Conservation (phyloP, 2,113 vertebrate genomes). For the Machaerirhynchus nigripectus region DNA sequence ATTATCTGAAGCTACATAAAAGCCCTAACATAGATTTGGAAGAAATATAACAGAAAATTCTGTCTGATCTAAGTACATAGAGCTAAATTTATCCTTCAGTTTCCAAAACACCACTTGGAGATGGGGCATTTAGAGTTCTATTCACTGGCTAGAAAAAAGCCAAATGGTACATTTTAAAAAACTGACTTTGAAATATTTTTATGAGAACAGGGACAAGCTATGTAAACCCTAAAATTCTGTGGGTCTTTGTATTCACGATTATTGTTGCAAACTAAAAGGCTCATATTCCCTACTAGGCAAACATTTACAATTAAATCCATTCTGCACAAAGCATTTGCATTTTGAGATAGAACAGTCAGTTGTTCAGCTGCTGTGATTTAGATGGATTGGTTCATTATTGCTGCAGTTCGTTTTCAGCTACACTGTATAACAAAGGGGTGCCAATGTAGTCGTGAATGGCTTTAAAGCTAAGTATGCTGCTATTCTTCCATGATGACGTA, state of each 20-base stretch:
- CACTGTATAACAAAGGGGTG: conserved; percentile 67
- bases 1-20: conserved; percentile 32
- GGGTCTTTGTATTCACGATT: conserved; percentile 50
- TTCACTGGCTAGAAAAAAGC: conserved; percentile 38
- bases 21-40: neutral
- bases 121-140: conserved; percentile 17
- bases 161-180: conserved; percentile 26
- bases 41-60: conserved; percentile 41
- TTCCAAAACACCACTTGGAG: neutral
- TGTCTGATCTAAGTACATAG: conserved; percentile 15
- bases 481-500: conserved; percentile 56
- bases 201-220: conserved; percentile 45
- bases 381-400: conserved; percentile 68
- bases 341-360: conserved; percentile 66
- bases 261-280: conserved; percentile 57
- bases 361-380: conserved; percentile 66
- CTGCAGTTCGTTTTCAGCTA: conserved; percentile 60
- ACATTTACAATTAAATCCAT: conserved; percentile 70
- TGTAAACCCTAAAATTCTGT: conserved; percentile 52
- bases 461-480: conserved; percentile 50
- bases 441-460: conserved; percentile 54
- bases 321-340: conserved; percentile 67
- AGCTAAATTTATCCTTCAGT: conserved; percentile 42
- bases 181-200: conserved; percentile 53
- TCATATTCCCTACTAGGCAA: conserved; percentile 68